Evolutionary conservation across 2,797 vertebrate genomes (phyloP).

Genomic region (Morelia viridis): DNA sequence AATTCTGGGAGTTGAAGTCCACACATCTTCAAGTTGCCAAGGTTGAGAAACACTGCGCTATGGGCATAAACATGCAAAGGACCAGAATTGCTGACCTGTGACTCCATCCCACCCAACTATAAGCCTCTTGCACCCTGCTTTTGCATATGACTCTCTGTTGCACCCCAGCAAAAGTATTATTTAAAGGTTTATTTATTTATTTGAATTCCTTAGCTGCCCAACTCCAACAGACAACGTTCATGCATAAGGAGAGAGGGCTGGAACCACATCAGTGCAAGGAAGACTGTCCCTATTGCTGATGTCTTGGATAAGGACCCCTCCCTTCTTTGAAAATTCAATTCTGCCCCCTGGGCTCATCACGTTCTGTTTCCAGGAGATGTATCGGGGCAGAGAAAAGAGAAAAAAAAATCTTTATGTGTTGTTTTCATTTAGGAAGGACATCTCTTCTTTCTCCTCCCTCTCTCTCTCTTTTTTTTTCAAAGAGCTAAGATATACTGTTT

Average conservation of each 20-base stretch:
- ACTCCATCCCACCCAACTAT: not conserved
- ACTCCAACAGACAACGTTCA: not conserved
- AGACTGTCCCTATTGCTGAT: not conserved
- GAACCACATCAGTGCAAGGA: too few relatives aligned
- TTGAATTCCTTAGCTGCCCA: not conserved
- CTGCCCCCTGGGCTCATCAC: not conserved
- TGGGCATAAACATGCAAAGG: not conserved
- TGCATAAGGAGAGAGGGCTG: not conserved
- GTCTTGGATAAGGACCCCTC: not conserved
- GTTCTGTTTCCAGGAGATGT: not conserved
- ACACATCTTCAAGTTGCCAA: not conserved
- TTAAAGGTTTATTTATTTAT: not conserved
- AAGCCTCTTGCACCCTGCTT: not conserved
- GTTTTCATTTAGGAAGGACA: conserved; percentile 17
- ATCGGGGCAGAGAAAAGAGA: conserved; percentile 11
- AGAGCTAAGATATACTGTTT: conserved; percentile 54
- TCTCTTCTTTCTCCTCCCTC: conserved; percentile 20
- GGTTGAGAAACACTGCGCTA: too few relatives aligned
- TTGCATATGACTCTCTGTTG: not conserved
- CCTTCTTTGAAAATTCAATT: not conserved
- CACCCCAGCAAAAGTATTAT: not conserved
- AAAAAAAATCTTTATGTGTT: not conserved
- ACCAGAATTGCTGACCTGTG: not conserved
- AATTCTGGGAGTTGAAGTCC: not conserved
- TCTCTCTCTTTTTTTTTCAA: conserved; percentile 1